phyloP scores from a whole-genome alignment of 2,888 invertebrate genomes.

The Gerris lacustris region DNA sequence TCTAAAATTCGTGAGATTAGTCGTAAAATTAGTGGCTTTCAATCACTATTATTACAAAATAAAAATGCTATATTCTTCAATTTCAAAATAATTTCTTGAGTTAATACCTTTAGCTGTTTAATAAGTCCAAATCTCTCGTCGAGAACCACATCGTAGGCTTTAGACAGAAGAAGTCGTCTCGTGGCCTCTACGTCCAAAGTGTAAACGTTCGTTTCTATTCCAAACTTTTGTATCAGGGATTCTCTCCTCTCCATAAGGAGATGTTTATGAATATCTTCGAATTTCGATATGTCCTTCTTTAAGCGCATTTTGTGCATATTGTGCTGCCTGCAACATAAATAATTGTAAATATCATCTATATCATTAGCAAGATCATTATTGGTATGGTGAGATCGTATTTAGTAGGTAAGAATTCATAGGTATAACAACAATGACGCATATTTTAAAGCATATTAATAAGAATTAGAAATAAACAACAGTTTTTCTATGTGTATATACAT shows the following conservation, averaged over 20 bases:
- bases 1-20: no score
- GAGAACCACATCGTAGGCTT: background rate
- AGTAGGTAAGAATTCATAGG: no score
- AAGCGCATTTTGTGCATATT: background rate
- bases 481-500: no score
- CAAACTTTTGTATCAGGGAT: conserved; percentile 4
- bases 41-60: no score
- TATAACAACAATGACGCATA: no score
- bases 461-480: no score
- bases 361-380: no score
- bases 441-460: no score
- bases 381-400: no score
- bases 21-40: no score
- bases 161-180: background rate
- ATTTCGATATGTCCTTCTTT: background rate
- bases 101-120: background rate
- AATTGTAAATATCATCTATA: background rate
- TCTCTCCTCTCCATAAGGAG: background rate
- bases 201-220: conserved; percentile 1
- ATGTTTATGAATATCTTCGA: background rate
- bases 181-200: background rate
- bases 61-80: no score
- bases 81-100: no score
- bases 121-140: conserved; percentile 1
- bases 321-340: background rate